Evolutionary conservation across 2,797 vertebrate species (phyloP).

Genomic region (Prionace glauca): DNA sequence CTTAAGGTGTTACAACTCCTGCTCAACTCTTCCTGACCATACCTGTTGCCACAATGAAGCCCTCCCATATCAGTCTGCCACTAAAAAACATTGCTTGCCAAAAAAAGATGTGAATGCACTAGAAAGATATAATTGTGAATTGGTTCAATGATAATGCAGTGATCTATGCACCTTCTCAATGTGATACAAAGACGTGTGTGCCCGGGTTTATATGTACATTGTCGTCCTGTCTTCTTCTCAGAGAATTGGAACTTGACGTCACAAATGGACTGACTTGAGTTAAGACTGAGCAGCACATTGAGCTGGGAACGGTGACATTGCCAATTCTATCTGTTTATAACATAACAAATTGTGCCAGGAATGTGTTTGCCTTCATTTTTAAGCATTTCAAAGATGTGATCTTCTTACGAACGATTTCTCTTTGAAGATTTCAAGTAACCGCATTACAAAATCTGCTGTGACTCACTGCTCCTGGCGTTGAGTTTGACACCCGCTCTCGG

Average conservation of each 20-base stretch:
- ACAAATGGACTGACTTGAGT: background rate
- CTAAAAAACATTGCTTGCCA: background rate
- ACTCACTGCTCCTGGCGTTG: background rate
- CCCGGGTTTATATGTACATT: background rate
- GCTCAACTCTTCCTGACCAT: background rate
- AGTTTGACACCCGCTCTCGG: background rate
- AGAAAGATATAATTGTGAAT: background rate
- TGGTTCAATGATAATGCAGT: background rate
- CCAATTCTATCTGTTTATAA: background rate
- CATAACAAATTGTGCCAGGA: background rate
- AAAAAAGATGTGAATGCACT: background rate
- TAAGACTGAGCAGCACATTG: background rate
- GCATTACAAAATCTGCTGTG: background rate
- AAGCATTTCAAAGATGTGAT: background rate
- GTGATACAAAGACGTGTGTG: background rate
- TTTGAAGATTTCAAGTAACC: constrained; percentile 7
- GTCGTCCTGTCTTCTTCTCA: background rate
- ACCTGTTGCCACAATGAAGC: background rate
- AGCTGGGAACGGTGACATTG: background rate
- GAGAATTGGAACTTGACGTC: background rate
- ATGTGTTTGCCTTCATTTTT: background rate
- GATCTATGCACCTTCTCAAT: background rate
- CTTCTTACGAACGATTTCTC: background rate
- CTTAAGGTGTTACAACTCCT: background rate
- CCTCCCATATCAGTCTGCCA: background rate